Evolutionary conservation across 2,888 invertebrate species (phyloP).

Genomic region (Adelognathus sp.): DNA sequence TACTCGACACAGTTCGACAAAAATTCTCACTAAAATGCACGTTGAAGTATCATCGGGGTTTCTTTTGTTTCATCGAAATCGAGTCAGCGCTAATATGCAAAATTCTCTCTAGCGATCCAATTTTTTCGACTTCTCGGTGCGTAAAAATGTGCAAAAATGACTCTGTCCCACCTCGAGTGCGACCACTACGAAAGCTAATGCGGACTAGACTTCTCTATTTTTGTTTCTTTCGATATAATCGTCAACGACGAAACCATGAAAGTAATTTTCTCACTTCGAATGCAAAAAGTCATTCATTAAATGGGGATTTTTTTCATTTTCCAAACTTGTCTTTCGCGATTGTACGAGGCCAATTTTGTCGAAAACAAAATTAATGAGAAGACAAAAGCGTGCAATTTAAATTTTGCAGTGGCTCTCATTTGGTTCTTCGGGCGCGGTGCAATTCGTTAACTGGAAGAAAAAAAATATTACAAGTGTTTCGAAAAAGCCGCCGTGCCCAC

Average conservation of each 20-base stretch:
- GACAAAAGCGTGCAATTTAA: slow-evolving; percentile 22
- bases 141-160: slow-evolving; percentile 76
- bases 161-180: slow-evolving; percentile 63
- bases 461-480: slow-evolving; percentile 23
- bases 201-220: slow-evolving; percentile 3
- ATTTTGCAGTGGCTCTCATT: neutral
- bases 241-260: slow-evolving; percentile 15
- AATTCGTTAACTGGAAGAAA: slow-evolving; percentile 18
- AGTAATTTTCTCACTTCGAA: slow-evolving; percentile 1
- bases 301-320: slow-evolving; percentile 15
- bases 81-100: slow-evolving; percentile 30
- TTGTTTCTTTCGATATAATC: no score
- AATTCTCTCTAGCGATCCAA: slow-evolving; percentile 25
- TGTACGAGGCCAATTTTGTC: slow-evolving; percentile 17
- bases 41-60: slow-evolving; percentile 31
- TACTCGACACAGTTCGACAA: slow-evolving; percentile 31
- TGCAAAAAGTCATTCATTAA: slow-evolving; percentile 13
- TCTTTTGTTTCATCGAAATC: neutral
- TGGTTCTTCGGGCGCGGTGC: slow-evolving; percentile 14
- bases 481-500: slow-evolving; percentile 24
- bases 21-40: slow-evolving; percentile 10
- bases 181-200: slow-evolving; percentile 56
- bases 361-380: neutral
- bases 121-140: slow-evolving; percentile 29
- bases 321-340: slow-evolving; percentile 18